Conservation (phyloP, 2,113 vertebrate species). For the Ameiurus melas region DNA sequence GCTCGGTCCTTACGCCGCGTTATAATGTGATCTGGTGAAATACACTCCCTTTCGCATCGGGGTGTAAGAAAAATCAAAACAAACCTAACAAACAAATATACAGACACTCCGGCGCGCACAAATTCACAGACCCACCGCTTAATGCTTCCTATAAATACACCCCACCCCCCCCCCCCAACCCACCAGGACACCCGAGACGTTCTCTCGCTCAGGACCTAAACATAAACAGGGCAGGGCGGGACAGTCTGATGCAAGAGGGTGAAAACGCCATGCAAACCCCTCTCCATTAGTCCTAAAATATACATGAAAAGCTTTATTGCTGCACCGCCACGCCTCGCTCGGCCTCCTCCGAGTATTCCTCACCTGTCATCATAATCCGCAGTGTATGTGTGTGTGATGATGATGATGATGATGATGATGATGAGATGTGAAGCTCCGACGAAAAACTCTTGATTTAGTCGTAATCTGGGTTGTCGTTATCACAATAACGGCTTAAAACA, state of each 20-base stretch:
- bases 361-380: conserved; percentile 12
- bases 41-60: neutral
- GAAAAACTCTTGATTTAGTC: conserved; percentile 15
- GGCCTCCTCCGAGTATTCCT: neutral
- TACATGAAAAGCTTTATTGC: conserved; percentile 35
- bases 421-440: neutral
- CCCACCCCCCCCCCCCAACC: neutral
- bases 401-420: neutral
- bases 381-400: neutral
- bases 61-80: neutral
- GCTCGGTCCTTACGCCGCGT: neutral
- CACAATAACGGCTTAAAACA: conserved; percentile 11
- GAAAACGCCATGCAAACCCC: conserved; percentile 32
- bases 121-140: neutral
- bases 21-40: conserved; percentile 10
- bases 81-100: neutral
- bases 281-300: conserved; percentile 27
- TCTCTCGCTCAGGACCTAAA: conserved; percentile 29
- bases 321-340: neutral
- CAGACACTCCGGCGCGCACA: neutral
- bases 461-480: conserved; percentile 1
- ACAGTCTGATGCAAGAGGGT: conserved; percentile 44
- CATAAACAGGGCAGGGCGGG: conserved; percentile 28
- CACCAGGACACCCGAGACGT: conserved; percentile 16
- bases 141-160: conserved; percentile 35